Evolutionary conservation across 92 coral and sea anemone species (phyloP), one percentile per base, ranked within the genome.

Genomic region (Plumapathes pennacea): DNA sequence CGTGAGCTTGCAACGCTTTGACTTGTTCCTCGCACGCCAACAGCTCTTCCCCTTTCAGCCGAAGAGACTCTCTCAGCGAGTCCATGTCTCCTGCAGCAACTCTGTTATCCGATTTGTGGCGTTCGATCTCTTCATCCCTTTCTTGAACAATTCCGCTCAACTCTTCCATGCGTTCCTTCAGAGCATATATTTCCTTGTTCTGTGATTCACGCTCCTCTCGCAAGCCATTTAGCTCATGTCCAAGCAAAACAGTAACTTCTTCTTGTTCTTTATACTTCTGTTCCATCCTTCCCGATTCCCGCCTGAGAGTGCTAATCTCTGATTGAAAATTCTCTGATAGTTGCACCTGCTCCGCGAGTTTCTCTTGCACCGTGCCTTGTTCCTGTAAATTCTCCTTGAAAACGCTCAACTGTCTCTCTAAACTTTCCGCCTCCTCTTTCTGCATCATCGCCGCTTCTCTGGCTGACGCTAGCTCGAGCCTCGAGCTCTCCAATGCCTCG

Each of bases 301-400:
- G 44, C 36, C 43, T 45, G 14, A 33, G 72, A 2, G 52, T 13
- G 27, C 61, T 69, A 11, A 84, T 49, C 41, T 77, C 65, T 30
- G 78, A 57, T 20, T 64, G 72, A 20, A 87, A 50, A 43, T 50
- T 71, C 23, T 72, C 72, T 17, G 47, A 43, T 11, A 44, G 43
- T 54, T 64, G 27, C 27, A 77, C 42, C 45, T 87, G 79, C 32
- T 80, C 83, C 18, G 67, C 79, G 12, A 87, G 47, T 50, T 72
- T 66, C 43, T 55, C 76, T 43, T 87, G 79, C 19, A 80, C 20
- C 27, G 51, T 65, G n/a, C 68, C 77, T 48, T 83, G 71, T 40
- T 59, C 46, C 10, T 60, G 49, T 17, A 82, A 60, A 28, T 61
- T 68, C 14, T 49, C 65, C 15, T 55, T 67, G 32, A 67, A 40